Percentiles rank a stretch among this genome's conserved stretches.
Evolutionary conservation across 2,888 invertebrate genomes (phyloP).

Genomic region (Onchidella celtica): DNA sequence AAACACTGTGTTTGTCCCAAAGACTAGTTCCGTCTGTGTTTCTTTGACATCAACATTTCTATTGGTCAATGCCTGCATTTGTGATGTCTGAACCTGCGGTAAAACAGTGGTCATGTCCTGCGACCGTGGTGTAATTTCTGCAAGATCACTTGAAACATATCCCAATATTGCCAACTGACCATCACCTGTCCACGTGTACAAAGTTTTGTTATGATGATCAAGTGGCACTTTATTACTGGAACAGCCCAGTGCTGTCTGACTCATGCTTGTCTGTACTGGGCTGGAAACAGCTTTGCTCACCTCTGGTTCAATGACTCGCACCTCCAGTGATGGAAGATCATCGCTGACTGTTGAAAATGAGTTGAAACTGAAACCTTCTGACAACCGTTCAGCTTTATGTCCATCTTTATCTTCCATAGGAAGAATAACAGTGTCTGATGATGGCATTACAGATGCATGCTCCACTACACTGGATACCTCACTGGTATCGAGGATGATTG

Average conservation of each 20-base stretch:
- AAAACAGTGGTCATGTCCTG: no score
- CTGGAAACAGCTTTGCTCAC: background rate
- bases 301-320: background rate
- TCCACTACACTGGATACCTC: background rate
- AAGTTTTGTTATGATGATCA: slow-evolving; percentile 5
- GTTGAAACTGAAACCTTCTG: slow-evolving; percentile 28
- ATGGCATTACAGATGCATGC: background rate
- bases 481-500: slow-evolving; percentile 1
- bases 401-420: background rate
- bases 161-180: slow-evolving; percentile 25
- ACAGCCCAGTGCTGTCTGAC: background rate
- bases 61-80: background rate
- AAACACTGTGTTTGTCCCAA: slow-evolving; percentile 28
- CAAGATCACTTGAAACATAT: background rate
- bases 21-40: slow-evolving; percentile 43
- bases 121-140: background rate
- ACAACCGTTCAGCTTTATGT: background rate
- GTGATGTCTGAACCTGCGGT: no score
- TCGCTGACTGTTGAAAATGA: background rate
- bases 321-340: background rate
- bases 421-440: slow-evolving; percentile 29
- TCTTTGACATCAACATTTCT: slow-evolving; percentile 32
- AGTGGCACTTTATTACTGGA: background rate
- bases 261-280: background rate
- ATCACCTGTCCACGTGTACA: slow-evolving; percentile 28